These are phyloP conservation scores for Abrostola triplasia DNA, from an alignment of 2,888 invertebrate genomes.

Conservation along the genomic window DNA sequence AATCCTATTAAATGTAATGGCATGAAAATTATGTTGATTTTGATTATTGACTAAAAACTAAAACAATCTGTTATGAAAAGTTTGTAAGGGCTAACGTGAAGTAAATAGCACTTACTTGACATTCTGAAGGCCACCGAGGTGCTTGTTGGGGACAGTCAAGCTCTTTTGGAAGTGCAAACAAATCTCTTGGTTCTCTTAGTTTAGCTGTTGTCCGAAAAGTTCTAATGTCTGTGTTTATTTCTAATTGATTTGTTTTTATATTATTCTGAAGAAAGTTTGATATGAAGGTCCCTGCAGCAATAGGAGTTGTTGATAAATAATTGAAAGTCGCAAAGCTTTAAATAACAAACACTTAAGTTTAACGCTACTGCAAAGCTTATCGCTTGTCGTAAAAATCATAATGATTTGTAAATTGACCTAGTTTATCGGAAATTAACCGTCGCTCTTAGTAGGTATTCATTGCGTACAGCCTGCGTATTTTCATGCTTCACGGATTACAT, in stretches of 20 bases:
- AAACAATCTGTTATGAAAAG: no score
- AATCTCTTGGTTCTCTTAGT: constrained; percentile 91
- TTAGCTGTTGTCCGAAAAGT: constrained; percentile 90
- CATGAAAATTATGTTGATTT: no score
- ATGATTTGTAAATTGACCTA: constrained; percentile 56
- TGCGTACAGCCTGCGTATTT: constrained; percentile 49
- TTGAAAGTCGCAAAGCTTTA: neutral
- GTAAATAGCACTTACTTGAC: constrained; percentile 90
- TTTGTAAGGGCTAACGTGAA: no score
- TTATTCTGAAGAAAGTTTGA: constrained; percentile 89
- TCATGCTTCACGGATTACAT: constrained; percentile 58
- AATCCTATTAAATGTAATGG: no score
- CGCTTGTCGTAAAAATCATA: constrained; percentile 7
- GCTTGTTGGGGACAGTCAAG: constrained; percentile 93
- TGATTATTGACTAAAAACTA: no score
- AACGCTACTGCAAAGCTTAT: constrained; percentile 1
- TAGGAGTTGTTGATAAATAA: constrained; percentile 8
- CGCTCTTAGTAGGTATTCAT: constrained; percentile 34
- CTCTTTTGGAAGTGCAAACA: constrained; percentile 91
- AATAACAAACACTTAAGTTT: constrained; percentile 3
- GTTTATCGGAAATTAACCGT: constrained; percentile 52
- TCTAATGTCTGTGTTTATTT: constrained; percentile 90
- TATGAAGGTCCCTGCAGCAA: constrained; percentile 87
- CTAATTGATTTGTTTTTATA: constrained; percentile 91
- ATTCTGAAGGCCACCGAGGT: constrained; percentile 96